Evolutionary conservation across 2,797 vertebrate genomes (phyloP).

Genomic region (Sebastolobus alascanus): DNA sequence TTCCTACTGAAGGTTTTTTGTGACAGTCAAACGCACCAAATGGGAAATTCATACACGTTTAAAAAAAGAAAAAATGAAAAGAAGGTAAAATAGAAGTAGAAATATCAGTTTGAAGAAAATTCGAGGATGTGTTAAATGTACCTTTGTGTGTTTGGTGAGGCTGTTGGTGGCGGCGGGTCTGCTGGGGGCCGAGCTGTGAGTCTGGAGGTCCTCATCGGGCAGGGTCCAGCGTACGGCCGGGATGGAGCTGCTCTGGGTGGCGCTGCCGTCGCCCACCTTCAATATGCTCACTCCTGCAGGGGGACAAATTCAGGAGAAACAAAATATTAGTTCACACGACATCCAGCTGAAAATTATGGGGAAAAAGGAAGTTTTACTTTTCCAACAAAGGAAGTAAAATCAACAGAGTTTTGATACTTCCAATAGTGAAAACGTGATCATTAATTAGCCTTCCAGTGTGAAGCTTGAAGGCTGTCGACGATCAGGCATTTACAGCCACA

Average conservation of each 20-base stretch:
- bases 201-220: slow-evolving; percentile 69
- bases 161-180: slow-evolving; percentile 17
- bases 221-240: slow-evolving; percentile 80
- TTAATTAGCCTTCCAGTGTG: not conserved
- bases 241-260: slow-evolving; percentile 81
- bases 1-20: not conserved
- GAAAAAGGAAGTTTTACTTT: not conserved
- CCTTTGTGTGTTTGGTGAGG: slow-evolving; percentile 64
- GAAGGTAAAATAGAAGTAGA: not conserved
- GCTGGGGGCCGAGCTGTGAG: slow-evolving; percentile 81
- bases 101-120: not conserved
- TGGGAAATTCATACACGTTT: not conserved
- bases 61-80: not conserved
- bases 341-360: not conserved
- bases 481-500: not conserved
- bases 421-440: not conserved
- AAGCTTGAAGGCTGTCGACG: too few species aligned
- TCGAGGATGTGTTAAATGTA: slow-evolving; percentile 17
- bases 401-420: not conserved
- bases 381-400: not conserved
- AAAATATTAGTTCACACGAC: not conserved
- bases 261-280: slow-evolving; percentile 35
- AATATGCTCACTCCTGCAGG: slow-evolving; percentile 32
- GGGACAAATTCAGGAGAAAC: not conserved
- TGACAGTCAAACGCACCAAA: not conserved